These are phyloP conservation scores for Ovis canadensis DNA, from an alignment of 2,113 vertebrate genomes.

Conservation along the genomic window DNA sequence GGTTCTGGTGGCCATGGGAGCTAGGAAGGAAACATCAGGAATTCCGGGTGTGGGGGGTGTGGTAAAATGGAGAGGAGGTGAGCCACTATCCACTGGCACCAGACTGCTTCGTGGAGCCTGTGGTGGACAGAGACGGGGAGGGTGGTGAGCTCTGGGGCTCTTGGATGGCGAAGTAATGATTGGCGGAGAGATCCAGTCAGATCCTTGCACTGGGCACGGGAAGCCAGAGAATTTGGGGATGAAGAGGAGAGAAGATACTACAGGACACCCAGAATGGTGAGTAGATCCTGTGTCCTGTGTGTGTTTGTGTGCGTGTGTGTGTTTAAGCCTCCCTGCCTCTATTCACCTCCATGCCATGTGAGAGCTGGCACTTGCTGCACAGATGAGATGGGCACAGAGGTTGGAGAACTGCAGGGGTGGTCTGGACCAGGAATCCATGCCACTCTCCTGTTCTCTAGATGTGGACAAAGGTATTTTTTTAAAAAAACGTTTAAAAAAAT, in stretches of 20 bases:
- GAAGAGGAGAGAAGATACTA: neutral
- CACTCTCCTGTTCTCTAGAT: neutral
- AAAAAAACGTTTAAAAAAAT: neutral
- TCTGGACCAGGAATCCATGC: neutral
- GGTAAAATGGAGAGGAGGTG: no score
- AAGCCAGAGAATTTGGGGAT: neutral
- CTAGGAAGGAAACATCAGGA: no score
- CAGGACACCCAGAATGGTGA: neutral
- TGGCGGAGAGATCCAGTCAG: neutral
- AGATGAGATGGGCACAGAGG: neutral
- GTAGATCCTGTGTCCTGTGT: neutral
- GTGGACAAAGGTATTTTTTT: neutral
- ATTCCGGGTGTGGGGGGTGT: rapidly evolving
- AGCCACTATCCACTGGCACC: rapidly evolving
- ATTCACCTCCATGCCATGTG: neutral
- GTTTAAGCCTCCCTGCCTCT: no score
- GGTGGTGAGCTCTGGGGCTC: neutral
- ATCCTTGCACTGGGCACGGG: neutral
- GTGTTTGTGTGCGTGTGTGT: no score
- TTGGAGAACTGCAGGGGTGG: neutral
- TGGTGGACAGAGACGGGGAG: no score
- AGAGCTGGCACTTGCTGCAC: neutral
- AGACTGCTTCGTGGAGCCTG: neutral
- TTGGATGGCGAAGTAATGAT: no score
- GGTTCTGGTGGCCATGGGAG: no score